These are phyloP conservation scores for Tetramorium bicarinatum DNA, from an alignment of 2,888 invertebrate species.

Conservation along the genomic window DNA sequence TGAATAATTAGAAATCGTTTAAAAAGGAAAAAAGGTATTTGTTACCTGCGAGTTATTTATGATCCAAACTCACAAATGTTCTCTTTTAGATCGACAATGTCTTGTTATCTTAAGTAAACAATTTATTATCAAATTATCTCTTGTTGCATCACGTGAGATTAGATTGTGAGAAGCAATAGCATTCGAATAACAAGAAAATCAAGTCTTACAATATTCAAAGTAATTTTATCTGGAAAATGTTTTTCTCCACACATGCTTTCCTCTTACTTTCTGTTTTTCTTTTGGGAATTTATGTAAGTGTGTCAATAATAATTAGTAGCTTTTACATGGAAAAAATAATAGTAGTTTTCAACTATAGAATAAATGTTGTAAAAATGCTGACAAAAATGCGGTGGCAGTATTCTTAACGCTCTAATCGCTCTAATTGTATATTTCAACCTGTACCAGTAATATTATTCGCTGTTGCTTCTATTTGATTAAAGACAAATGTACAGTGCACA, in stretches of 20 bases:
- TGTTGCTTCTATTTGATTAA: conserved; percentile 72
- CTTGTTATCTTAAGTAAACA: conserved; percentile 40
- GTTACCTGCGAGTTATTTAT: conserved; percentile 2
- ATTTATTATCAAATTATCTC: conserved; percentile 22
- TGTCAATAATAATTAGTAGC: conserved; percentile 40
- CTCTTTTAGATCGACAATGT: neutral
- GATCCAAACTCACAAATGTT: neutral
- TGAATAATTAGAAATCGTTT: neutral
- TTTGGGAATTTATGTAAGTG: conserved; percentile 42
- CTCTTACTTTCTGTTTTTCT: conserved; percentile 28
- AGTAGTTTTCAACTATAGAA: conserved; percentile 8
- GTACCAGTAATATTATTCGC: conserved; percentile 67
- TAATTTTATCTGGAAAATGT: neutral
- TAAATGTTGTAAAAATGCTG: conserved; percentile 17
- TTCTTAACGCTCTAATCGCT: conserved; percentile 39
- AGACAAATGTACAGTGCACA: conserved; percentile 61
- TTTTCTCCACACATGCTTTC: conserved; percentile 25
- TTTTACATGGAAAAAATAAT: conserved; percentile 19
- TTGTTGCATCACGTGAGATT: conserved; percentile 39
- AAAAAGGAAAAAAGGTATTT: neutral
- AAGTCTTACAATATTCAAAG: neutral
- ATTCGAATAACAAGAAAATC: conserved; percentile 52
- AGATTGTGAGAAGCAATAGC: conserved; percentile 73
- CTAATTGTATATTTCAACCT: conserved; percentile 45
- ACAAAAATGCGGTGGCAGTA: conserved; percentile 28